phyloP scores from a whole-genome alignment of 2,888 invertebrate species.

The Acleris cristana region DNA sequence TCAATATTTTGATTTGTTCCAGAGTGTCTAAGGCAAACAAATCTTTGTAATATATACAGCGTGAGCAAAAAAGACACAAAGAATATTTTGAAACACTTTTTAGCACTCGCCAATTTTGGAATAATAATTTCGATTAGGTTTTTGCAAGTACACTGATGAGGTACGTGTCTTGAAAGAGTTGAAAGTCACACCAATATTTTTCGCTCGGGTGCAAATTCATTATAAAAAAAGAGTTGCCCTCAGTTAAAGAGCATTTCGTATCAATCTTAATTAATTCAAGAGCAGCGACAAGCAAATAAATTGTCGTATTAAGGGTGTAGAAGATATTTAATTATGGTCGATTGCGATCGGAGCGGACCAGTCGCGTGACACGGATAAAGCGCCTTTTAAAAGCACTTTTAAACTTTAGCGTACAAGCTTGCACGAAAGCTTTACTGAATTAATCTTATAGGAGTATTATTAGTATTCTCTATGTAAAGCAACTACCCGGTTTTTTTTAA shows the following conservation, averaged over 20 bases:
- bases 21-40: too few relatives aligned
- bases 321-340: slow-evolving; percentile 79
- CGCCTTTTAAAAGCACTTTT: slow-evolving; percentile 59
- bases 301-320: slow-evolving; percentile 75
- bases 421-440: slow-evolving; percentile 40
- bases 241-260: slow-evolving; percentile 64
- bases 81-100: too few relatives aligned
- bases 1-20: too few relatives aligned
- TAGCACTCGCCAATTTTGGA: too few relatives aligned
- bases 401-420: slow-evolving; percentile 49
- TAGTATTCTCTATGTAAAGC: too few relatives aligned
- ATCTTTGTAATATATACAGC: too few relatives aligned
- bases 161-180: too few relatives aligned
- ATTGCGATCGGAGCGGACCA: slow-evolving; percentile 70
- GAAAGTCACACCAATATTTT: background rate
- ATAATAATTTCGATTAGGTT: too few relatives aligned
- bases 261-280: slow-evolving; percentile 79
- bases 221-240: slow-evolving; percentile 53
- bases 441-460: too few relatives aligned
- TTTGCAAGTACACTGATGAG: too few relatives aligned
- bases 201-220: slow-evolving; percentile 44
- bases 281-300: slow-evolving; percentile 70
- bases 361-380: slow-evolving; percentile 74
- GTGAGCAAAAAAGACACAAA: too few relatives aligned
- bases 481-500: too few relatives aligned